Conservation (phyloP, 1,140 invertebrate genomes). For the Lordiphosa collinella region DNA sequence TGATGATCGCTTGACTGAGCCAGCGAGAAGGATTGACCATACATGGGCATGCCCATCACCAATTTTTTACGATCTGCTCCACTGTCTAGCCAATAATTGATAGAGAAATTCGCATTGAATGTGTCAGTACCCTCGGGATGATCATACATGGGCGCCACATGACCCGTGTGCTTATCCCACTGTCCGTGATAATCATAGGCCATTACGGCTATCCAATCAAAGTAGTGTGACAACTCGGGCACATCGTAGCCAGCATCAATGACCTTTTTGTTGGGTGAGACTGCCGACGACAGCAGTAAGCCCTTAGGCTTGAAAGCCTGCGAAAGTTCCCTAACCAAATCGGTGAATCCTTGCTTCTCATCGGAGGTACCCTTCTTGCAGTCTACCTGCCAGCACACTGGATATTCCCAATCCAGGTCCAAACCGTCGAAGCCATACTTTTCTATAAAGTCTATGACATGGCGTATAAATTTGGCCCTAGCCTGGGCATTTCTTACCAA, state of each 20-base stretch:
- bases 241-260: slow-evolving; percentile 91
- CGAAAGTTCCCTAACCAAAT: slow-evolving; percentile 86
- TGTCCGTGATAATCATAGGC: slow-evolving; percentile 93
- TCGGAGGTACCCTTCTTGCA: slow-evolving; percentile 87
- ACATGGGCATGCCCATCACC: slow-evolving; percentile 90
- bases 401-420: slow-evolving; percentile 95
- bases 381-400: slow-evolving; percentile 94
- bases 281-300: slow-evolving; percentile 88
- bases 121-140: slow-evolving; percentile 85
- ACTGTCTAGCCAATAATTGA: slow-evolving; percentile 89
- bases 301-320: slow-evolving; percentile 85
- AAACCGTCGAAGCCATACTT: slow-evolving; percentile 91
- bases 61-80: slow-evolving; percentile 88
- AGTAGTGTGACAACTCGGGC: slow-evolving; percentile 83
- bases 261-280: slow-evolving; percentile 90
- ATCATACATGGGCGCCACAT: slow-evolving; percentile 89
- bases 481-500: slow-evolving; percentile 87
- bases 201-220: slow-evolving; percentile 93
- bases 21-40: slow-evolving; percentile 91
- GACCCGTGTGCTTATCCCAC: slow-evolving; percentile 91
- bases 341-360: slow-evolving; percentile 88
- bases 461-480: slow-evolving; percentile 86
- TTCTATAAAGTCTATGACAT: slow-evolving; percentile 88
- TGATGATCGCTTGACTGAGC: slow-evolving; percentile 83
- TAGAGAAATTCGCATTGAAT: slow-evolving; percentile 92